Evolutionary conservation across 1,140 invertebrate species (phyloP).

Genomic region (Drosophila lacteicornis): DNA sequence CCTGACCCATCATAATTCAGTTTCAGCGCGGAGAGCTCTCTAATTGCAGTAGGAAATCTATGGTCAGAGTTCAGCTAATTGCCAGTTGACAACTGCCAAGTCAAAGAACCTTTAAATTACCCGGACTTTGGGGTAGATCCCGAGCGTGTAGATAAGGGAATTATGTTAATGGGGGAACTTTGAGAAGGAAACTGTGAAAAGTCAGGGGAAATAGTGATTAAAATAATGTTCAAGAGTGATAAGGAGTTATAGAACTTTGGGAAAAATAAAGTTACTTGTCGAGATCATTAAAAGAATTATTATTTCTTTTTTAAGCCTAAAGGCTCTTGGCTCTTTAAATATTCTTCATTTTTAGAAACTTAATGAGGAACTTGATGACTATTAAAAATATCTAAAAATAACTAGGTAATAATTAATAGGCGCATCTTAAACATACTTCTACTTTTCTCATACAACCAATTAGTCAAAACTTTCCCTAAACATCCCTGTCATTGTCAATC

Average conservation of each 20-base stretch:
- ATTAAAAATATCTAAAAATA: neutral
- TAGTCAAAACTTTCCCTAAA: conserved; percentile 1
- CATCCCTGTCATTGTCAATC: conserved; percentile 2
- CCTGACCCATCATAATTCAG: conserved; percentile 38
- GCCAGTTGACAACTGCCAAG: conserved; percentile 59
- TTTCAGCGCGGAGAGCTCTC: conserved; percentile 21
- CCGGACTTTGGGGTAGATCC: conserved; percentile 6
- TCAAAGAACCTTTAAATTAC: conserved; percentile 75
- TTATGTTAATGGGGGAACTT: conserved; percentile 22
- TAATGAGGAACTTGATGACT: neutral
- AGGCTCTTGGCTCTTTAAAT: too few species aligned
- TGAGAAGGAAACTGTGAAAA: conserved; percentile 9
- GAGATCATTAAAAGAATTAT: too few species aligned
- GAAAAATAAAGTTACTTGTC: neutral
- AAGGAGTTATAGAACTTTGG: neutral
- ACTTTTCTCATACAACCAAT: neutral
- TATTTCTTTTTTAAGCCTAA: too few species aligned
- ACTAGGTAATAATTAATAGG: too few species aligned
- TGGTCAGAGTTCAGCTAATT: conserved; percentile 75
- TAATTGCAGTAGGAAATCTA: conserved; percentile 39
- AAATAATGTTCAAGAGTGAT: neutral
- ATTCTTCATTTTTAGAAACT: neutral
- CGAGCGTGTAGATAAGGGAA: conserved; percentile 29
- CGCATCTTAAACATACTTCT: too few species aligned
- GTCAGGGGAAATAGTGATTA: neutral